Conservation (phyloP, 2,888 invertebrate genomes). For the Drosophila affinis region DNA sequence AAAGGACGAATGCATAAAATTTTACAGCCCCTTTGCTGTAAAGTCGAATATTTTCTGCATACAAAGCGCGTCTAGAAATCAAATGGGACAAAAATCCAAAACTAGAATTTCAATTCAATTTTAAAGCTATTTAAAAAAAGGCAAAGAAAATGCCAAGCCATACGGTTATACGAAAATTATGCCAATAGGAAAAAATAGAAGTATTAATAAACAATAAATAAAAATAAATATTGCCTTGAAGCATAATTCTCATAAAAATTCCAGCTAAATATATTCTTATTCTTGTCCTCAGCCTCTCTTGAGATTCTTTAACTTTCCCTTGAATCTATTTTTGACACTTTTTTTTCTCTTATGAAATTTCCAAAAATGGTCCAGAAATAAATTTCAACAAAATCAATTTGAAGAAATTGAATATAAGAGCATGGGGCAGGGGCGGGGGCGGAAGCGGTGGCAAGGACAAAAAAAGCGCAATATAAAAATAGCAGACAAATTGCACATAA, state of each 20-base stretch:
- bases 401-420: conserved; percentile 73
- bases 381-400: conserved; percentile 73
- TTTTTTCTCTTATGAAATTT: not conserved
- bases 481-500: conserved; percentile 76
- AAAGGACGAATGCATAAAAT: conserved; percentile 60
- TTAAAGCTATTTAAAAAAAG: not conserved
- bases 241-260: not conserved
- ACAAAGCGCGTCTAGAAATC: conserved; percentile 41
- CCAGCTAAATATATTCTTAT: too few species aligned
- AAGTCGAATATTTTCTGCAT: conserved; percentile 62
- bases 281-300: too few species aligned
- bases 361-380: conserved; percentile 56
- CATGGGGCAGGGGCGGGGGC: conserved; percentile 6
- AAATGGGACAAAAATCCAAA: not conserved
- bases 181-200: not conserved
- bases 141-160: not conserved
- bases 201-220: not conserved
- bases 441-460: not conserved
- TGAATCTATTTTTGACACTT: not conserved
- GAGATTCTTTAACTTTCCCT: not conserved
- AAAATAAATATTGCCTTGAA: too few species aligned
- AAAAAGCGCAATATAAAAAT: conserved; percentile 62
- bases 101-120: not conserved
- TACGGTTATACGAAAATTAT: not conserved
- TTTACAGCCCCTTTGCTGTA: conserved; percentile 67